Evolutionary conservation across 2,797 vertebrate species (phyloP).

Genomic region (Aphelocoma californica): DNA sequence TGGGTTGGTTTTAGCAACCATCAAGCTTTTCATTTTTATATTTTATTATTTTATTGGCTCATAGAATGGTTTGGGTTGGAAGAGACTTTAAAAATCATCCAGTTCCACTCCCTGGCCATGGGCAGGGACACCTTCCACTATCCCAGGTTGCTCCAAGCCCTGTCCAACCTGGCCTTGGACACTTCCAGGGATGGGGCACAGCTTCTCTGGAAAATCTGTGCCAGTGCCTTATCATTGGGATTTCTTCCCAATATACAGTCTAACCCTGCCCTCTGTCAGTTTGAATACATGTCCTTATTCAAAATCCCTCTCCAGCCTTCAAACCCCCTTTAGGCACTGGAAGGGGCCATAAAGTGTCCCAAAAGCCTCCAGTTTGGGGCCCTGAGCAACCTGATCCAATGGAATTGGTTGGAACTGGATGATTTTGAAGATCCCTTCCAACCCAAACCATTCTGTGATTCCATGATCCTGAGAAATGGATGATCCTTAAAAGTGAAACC

Average conservation of each 20-base stretch:
- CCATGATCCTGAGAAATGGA: not conserved
- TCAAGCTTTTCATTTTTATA: not conserved
- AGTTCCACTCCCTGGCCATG: not conserved
- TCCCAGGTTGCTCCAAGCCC: accelerated
- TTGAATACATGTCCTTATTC: not conserved
- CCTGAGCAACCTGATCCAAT: no score
- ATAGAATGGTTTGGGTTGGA: not conserved
- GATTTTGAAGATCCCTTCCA: not conserved
- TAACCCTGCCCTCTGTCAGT: not conserved
- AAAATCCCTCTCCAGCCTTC: not conserved
- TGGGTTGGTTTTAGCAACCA: not conserved
- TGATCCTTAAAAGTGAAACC: not conserved
- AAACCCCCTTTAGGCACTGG: not conserved
- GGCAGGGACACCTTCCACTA: not conserved
- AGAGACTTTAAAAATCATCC: not conserved
- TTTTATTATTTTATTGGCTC: not conserved
- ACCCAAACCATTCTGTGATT: not conserved
- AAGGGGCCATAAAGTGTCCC: not conserved
- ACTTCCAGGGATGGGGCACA: not conserved
- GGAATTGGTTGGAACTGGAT: not conserved
- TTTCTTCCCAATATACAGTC: not conserved
- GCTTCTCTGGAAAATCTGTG: no score
- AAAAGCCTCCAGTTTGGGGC: not conserved
- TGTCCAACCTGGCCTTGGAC: not conserved
- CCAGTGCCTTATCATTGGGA: not conserved